phyloP scores from a whole-genome alignment of 2,797 vertebrate genomes.

The Characodon lateralis region DNA sequence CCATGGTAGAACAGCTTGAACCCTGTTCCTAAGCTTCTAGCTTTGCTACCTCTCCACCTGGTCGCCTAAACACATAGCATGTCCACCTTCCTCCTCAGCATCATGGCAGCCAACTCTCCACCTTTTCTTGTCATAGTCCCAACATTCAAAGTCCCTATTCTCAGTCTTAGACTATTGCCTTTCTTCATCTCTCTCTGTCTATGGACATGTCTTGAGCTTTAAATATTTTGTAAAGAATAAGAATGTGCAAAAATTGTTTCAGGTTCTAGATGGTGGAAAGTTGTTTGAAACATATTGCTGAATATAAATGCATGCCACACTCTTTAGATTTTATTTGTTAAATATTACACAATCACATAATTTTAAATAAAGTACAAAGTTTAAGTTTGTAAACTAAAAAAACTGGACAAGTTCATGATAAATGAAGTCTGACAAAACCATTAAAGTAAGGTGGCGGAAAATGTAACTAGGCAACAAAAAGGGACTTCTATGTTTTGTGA shows the following conservation, averaged over 20 bases:
- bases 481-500: slow-evolving; percentile 15
- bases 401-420: not conserved
- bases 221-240: no score
- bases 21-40: no score
- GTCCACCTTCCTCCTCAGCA: no score
- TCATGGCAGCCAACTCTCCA: no score
- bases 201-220: not conserved
- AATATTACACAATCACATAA: not conserved
- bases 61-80: no score
- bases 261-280: not conserved
- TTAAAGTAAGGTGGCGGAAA: slow-evolving; percentile 28
- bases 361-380: not conserved
- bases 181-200: no score
- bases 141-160: no score
- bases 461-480: slow-evolving; percentile 68
- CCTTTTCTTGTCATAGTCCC: no score
- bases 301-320: not conserved
- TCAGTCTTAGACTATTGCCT: no score
- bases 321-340: not conserved
- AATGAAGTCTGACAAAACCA: slow-evolving; percentile 5
- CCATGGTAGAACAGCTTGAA: no score
- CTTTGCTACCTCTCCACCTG: no score
- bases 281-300: not conserved
- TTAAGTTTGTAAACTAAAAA: not conserved
- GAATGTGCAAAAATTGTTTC: no score